A percentile compares a stretch with the other conserved stretches of the same genome.
phyloP scores from a whole-genome alignment of 2,113 vertebrate species.

The Colistium nudipinnis region DNA sequence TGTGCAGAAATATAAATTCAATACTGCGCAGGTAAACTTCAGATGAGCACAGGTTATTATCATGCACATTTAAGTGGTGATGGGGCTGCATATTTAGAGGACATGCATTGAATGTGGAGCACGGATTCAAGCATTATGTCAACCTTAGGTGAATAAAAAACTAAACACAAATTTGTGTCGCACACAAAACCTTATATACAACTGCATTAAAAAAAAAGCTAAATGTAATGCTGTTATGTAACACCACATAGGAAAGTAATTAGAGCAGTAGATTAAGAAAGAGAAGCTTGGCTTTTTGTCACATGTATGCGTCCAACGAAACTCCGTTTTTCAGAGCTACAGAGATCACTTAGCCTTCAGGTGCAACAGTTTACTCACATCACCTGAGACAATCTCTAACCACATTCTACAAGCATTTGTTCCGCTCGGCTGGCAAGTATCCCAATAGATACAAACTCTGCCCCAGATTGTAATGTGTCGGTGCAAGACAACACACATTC shows the following conservation, averaged over 20 bases:
- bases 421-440: constrained; percentile 14
- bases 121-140: neutral
- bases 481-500: constrained; percentile 12
- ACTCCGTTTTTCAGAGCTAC: too few relatives aligned
- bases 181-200: too few relatives aligned
- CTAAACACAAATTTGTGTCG: too few relatives aligned
- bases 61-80: neutral
- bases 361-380: neutral
- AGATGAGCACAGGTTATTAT: neutral
- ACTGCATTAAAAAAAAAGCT: too few relatives aligned
- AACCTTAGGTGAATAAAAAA: constrained; percentile 5
- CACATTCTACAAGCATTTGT: constrained; percentile 10
- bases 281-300: too few relatives aligned
- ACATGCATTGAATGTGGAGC: constrained; percentile 2
- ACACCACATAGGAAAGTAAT: neutral
- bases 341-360: constrained; percentile 1
- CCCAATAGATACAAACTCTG: neutral
- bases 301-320: neutral
- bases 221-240: too few relatives aligned
- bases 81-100: constrained; percentile 6
- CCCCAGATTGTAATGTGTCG: constrained; percentile 13
- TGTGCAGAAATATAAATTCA: constrained; percentile 55
- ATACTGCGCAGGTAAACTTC: neutral
- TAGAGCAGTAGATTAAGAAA: constrained; percentile 10
- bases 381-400: too few relatives aligned